Conservation (phyloP, 1,140 invertebrate genomes). For the Globodera rostochiensis region DNA sequence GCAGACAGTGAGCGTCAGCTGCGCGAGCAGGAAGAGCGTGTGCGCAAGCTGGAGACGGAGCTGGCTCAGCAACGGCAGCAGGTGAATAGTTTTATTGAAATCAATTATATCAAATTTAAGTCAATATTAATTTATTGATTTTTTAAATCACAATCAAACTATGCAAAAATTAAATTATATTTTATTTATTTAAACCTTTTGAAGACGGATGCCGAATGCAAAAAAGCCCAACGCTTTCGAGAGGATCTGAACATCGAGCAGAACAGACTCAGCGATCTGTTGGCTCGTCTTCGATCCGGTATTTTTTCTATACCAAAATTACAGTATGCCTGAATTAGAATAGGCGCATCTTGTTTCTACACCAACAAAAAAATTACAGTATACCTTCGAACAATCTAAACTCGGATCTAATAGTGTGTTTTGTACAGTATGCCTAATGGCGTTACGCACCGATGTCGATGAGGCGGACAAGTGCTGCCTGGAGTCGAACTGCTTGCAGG, state of each 20-base stretch:
- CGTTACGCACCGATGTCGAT: background rate
- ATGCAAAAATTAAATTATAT: no score
- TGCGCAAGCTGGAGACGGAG: background rate
- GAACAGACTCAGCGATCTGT: slow-evolving; percentile 37
- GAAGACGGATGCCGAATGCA: slow-evolving; percentile 22
- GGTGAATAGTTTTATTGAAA: background rate
- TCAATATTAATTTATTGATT: no score
- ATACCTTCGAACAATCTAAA: no score
- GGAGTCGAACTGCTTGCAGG: slow-evolving; percentile 30
- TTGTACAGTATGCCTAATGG: slow-evolving; percentile 29
- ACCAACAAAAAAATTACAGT: no score
- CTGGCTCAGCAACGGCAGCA: slow-evolving; percentile 15
- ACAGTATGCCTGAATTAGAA: no score
- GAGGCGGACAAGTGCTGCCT: slow-evolving; percentile 20
- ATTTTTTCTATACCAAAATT: background rate
- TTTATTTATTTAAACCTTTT: background rate
- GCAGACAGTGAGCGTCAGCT: slow-evolving; percentile 31
- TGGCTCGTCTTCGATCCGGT: slow-evolving; percentile 43
- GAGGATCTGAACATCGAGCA: slow-evolving; percentile 46
- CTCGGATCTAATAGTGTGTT: no score
- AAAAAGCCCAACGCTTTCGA: slow-evolving; percentile 30
- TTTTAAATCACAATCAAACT: no score
- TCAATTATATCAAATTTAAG: no score
- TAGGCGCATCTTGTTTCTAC: no score
- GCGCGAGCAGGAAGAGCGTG: slow-evolving; percentile 13